Conservation (phyloP, 2,888 invertebrate genomes). For the Ectemnius cavifrons region DNA sequence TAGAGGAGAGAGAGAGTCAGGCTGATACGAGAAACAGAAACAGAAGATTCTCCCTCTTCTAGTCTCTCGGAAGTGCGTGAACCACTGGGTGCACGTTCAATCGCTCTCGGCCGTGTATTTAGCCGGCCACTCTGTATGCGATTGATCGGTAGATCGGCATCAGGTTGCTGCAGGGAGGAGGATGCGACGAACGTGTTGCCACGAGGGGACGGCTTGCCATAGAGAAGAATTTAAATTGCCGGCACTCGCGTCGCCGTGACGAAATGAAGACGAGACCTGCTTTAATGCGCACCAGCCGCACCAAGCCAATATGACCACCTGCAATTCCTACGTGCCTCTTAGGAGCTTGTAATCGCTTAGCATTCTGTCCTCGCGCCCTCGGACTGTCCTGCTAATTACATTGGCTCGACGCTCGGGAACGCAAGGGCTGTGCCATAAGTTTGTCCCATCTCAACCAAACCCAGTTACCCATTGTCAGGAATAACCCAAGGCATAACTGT, state of each 20-base stretch:
- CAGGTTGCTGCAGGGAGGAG: too few species aligned
- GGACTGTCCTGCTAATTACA: background rate
- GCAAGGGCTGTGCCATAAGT: too few species aligned
- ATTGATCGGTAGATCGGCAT: too few species aligned
- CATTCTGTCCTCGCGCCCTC: background rate
- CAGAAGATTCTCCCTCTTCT: constrained; percentile 7
- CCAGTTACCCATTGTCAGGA: background rate
- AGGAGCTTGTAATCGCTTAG: constrained; percentile 1
- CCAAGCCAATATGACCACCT: constrained; percentile 3
- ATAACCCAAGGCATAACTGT: background rate
- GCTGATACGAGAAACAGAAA: background rate
- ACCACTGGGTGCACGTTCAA: constrained; percentile 19
- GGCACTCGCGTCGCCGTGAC: constrained; percentile 25
- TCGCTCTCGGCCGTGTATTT: constrained; percentile 44
- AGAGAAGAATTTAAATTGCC: constrained; percentile 72
- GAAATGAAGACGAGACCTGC: constrained; percentile 32
- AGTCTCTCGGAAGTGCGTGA: constrained; percentile 11
- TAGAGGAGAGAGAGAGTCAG: too few species aligned
- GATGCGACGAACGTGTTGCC: constrained; percentile 44
- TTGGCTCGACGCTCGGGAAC: too few species aligned
- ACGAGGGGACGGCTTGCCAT: constrained; percentile 47
- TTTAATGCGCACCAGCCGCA: constrained; percentile 26
- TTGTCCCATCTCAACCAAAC: too few species aligned
- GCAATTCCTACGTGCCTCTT: constrained; percentile 5
- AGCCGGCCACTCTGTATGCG: constrained; percentile 26